Base-by-base conservation (phyloP, 2,888 invertebrate genomes). In the Carcina quercana region DNA sequence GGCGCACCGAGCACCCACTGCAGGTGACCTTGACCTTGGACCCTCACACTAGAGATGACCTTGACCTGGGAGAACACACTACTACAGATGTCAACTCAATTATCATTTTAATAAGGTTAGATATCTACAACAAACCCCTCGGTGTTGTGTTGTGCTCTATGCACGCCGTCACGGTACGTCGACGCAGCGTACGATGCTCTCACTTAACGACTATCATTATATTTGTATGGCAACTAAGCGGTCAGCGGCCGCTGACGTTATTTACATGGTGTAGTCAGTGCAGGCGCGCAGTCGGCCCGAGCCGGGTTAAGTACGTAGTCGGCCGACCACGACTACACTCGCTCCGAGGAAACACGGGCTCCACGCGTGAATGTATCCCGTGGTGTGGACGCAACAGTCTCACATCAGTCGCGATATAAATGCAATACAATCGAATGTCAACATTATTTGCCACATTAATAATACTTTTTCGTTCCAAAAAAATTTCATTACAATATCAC, bases 191-290 rank as follows among this genome's bases (percentile, higher is more conserved):
- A 59, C 53, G 52, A 38, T 47, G 64, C 62, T 58, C 59, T 67
- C 66, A 73, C 69, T 69, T 76, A 70, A 43, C 41, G 62, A 71
- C 78, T 80, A 82, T 65, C 63, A 68, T 68, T 72, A 73, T 60
- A 70, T 66, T 73, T 76, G 72, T 83, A 83, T 83, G 82, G 82
- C 82, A 80, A 80, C 82, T 71, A 80, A 76, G 75, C 78, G 64
- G 57, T 74, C 79, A 79, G 79, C 70, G 76, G 44, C 41, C 74
- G 74, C 78, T 69, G 76, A 79, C 54, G 53, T 64, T 79, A 82
- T 80, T 68, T 80, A 80, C 80, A 80, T 55, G 55, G n/a, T 24
- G 11, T n/a, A 24, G n/a, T 11, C 6, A 12, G 11, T 6, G 24
- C 11, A 8, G 8, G 20, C n/a, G n/a, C 20, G 20, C 20, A 20